These are phyloP conservation scores for Drosophila murphyi DNA, from an alignment of 1,140 invertebrate species.

Conservation along the genomic window DNA sequence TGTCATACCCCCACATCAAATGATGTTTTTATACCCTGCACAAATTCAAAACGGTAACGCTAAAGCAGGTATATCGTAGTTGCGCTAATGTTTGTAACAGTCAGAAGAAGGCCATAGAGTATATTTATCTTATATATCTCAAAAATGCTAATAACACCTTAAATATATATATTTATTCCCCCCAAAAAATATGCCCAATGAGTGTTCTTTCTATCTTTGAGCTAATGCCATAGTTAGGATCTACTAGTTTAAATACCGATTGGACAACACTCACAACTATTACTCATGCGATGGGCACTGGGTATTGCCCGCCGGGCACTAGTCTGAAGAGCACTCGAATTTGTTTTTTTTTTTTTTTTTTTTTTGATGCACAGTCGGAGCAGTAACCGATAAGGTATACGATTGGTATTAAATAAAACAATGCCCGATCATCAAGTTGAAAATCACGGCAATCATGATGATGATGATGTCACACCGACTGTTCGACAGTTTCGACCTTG, in stretches of 20 bases:
- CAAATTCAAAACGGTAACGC: not conserved
- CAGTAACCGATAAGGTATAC: constrained; percentile 44
- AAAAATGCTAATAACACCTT: too few relatives aligned
- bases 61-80: not conserved
- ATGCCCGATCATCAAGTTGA: not conserved
- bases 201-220: too few relatives aligned
- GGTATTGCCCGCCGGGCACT: not conserved
- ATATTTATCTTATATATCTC: too few relatives aligned
- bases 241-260: too few relatives aligned
- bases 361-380: constrained; percentile 17
- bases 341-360: not conserved
- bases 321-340: not conserved
- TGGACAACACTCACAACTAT: too few relatives aligned
- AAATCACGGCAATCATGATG: constrained; percentile 16
- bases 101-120: too few relatives aligned
- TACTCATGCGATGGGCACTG: not conserved
- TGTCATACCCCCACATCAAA: not conserved
- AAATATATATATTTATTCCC: too few relatives aligned
- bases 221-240: too few relatives aligned
- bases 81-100: not conserved
- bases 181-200: too few relatives aligned
- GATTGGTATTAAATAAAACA: constrained; percentile 1
- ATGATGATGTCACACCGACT: constrained; percentile 6
- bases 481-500: constrained; percentile 38
- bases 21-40: not conserved